These are phyloP conservation scores for Laticauda laticaudata DNA, from an alignment of 2,113 vertebrate species.

Conservation along the genomic window DNA sequence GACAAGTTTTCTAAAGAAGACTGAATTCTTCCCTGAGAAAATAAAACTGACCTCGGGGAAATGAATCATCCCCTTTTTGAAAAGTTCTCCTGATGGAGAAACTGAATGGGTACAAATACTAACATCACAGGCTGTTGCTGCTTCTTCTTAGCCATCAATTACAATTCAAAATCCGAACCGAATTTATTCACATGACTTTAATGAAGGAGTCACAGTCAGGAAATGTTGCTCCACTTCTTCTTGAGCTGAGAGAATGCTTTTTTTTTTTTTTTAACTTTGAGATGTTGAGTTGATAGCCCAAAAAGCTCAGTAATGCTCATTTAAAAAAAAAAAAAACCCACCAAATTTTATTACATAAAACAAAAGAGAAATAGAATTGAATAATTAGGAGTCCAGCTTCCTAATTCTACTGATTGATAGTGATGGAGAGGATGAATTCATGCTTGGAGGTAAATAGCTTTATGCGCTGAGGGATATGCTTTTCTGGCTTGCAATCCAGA, in stretches of 20 bases:
- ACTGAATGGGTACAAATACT: neutral
- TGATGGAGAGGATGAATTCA: neutral
- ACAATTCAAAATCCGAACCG: neutral
- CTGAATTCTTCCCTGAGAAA: neutral
- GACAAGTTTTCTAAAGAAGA: neutral
- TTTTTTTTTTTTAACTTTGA: neutral
- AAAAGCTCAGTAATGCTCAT: neutral
- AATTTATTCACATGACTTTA: slow-evolving; percentile 19
- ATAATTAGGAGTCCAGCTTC: neutral
- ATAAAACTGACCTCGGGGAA: neutral
- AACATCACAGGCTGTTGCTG: neutral
- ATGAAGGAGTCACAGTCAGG: slow-evolving; percentile 7
- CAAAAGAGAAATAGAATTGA: neutral
- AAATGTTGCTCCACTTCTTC: slow-evolving; percentile 8
- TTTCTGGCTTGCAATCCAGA: neutral
- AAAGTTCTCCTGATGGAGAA: neutral
- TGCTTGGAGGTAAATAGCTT: neutral
- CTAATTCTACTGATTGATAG: neutral
- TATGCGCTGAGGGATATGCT: neutral
- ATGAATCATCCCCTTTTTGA: slow-evolving; percentile 3
- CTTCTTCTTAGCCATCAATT: neutral
- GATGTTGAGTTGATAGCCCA: neutral
- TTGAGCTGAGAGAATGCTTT: slow-evolving; percentile 15
- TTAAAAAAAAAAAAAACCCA: neutral
- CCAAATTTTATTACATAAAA: neutral